These are phyloP conservation scores for Phrynocephalus versicolor DNA, from an alignment of 2,113 vertebrate genomes.

Conservation along the genomic window DNA sequence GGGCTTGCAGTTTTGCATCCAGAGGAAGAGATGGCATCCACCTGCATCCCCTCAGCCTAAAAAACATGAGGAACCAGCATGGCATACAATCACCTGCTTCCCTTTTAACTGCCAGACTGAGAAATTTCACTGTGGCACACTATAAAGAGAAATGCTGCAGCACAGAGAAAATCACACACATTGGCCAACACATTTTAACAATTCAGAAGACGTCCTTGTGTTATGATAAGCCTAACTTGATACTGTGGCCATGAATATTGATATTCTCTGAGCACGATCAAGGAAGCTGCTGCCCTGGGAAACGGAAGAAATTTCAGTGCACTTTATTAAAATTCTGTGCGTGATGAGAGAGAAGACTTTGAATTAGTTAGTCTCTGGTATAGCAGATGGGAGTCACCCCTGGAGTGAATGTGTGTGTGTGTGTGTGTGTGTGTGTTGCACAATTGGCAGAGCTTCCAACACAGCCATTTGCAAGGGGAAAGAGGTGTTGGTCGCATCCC, in stretches of 20 bases:
- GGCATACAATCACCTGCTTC: not conserved
- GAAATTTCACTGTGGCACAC: not conserved
- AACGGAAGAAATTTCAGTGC: not conserved
- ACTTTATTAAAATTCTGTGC: slow-evolving; percentile 20
- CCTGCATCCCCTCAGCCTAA: not conserved
- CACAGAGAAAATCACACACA: not conserved
- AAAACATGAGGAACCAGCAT: not conserved
- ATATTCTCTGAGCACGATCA: slow-evolving; percentile 2
- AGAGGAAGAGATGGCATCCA: not conserved
- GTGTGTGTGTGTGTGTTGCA: not conserved
- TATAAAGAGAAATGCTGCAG: not conserved
- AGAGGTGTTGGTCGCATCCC: not conserved
- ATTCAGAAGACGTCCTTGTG: not conserved
- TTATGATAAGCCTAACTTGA: not conserved
- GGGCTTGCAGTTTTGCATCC: not conserved
- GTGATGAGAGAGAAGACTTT: slow-evolving; percentile 20
- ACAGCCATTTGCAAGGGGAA: slow-evolving; percentile 8
- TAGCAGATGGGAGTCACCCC: slow-evolving; percentile 19
- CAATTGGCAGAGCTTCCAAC: slow-evolving; percentile 4
- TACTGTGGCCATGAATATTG: not conserved
- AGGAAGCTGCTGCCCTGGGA: not conserved
- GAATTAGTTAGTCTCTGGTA: slow-evolving; percentile 22
- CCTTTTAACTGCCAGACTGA: not conserved
- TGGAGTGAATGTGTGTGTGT: no score
- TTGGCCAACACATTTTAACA: not conserved